Percentiles rank a stretch among this genome's conserved stretches.
phyloP scores from a whole-genome alignment of 2,797 vertebrate species.

The Merluccius polli region DNA sequence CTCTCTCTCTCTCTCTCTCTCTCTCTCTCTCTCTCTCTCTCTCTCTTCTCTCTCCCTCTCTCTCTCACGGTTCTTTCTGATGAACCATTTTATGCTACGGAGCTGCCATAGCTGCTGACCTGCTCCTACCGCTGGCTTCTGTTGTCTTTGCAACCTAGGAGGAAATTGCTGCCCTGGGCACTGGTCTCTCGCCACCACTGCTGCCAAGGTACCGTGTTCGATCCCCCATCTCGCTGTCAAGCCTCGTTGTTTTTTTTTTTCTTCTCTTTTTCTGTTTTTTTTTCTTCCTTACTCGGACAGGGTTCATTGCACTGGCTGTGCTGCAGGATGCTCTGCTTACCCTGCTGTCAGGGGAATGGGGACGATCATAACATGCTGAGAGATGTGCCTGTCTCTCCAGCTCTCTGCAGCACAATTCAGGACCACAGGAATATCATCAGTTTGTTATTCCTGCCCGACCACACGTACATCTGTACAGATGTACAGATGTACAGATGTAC shows the following conservation, averaged over 20 bases:
- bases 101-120: constrained; percentile 61
- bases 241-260: constrained; percentile 32
- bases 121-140: constrained; percentile 48
- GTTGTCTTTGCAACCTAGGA: constrained; percentile 58
- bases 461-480: not conserved
- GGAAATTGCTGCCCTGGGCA: constrained; percentile 62
- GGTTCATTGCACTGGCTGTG: constrained; percentile 56
- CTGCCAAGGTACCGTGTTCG: constrained; percentile 63
- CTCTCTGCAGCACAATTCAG: constrained; percentile 18
- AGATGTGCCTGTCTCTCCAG: constrained; percentile 16
- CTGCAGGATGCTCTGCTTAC: constrained; percentile 59
- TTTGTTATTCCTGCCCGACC: not conserved
- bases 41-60: constrained; percentile 42
- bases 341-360: constrained; percentile 43
- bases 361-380: constrained; percentile 51
- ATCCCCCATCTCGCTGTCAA: constrained; percentile 49
- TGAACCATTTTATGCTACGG: constrained; percentile 78
- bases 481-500: constrained; percentile 3
- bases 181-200: constrained; percentile 48
- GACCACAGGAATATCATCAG: constrained; percentile 27
- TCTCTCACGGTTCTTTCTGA: constrained; percentile 55
- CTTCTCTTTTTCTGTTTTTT: not conserved
- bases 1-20: constrained; percentile 38
- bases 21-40: constrained; percentile 24
- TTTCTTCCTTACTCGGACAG: constrained; percentile 29